phyloP scores from a whole-genome alignment of 2,113 vertebrate species.

The Lophura nycthemera region DNA sequence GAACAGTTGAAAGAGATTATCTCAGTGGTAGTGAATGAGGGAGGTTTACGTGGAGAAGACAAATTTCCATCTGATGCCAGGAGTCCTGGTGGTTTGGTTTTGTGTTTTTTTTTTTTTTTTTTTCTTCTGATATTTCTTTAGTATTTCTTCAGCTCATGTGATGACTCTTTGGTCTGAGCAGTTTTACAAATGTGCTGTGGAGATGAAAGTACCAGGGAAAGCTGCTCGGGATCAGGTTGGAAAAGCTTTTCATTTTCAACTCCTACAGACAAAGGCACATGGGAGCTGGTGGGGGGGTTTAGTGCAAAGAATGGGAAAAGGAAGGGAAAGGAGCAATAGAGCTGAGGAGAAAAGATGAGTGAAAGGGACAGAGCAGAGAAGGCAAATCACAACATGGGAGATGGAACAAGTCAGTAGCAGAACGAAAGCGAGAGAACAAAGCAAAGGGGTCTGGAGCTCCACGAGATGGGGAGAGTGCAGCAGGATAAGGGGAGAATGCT shows the following conservation, averaged over 20 bases:
- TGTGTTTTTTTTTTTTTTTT: neutral
- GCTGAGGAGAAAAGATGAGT: conserved; percentile 13
- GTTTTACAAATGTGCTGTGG: conserved; percentile 78
- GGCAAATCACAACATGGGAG: conserved; percentile 34
- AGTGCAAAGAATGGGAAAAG: conserved; percentile 17
- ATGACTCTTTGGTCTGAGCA: conserved; percentile 75
- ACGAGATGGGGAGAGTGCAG: conserved; percentile 16
- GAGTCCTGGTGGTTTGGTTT: neutral
- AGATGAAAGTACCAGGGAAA: conserved; percentile 80
- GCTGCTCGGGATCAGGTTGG: conserved; percentile 79
- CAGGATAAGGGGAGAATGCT: neutral
- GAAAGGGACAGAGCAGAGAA: conserved; percentile 43
- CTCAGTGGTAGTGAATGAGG: neutral
- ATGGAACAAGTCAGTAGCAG: conserved; percentile 39
- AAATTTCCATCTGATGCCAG: conserved; percentile 11
- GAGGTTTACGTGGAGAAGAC: neutral
- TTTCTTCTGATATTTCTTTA: conserved; percentile 67
- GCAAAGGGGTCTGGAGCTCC: conserved; percentile 24
- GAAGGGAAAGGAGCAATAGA: conserved; percentile 40
- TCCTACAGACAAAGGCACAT: conserved; percentile 71
- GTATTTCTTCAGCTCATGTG: conserved; percentile 66
- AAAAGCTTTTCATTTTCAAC: conserved; percentile 82
- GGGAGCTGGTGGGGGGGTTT: neutral
- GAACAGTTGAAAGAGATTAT: neutral
- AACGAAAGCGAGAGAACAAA: conserved; percentile 50